Evolutionary conservation across 2,797 vertebrate genomes (phyloP).

Genomic region (Urocyon cinereoargenteus): DNA sequence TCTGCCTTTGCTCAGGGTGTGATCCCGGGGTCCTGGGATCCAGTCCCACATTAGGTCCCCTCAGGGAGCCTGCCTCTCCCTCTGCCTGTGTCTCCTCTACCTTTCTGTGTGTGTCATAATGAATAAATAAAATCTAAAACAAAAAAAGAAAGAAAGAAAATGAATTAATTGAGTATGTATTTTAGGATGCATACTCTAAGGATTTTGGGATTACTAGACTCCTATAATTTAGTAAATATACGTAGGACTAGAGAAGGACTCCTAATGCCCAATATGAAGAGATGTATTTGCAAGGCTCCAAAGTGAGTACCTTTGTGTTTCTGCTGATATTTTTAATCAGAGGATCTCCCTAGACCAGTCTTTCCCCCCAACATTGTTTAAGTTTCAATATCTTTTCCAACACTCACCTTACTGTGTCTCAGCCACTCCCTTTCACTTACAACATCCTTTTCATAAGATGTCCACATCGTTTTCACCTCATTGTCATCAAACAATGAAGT

Average conservation of each 20-base stretch:
- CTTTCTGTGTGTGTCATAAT: too few relatives aligned
- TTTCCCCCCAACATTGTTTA: not conserved
- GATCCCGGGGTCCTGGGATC: too few relatives aligned
- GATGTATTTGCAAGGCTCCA: not conserved
- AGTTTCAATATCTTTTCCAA: not conserved
- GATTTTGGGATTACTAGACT: not conserved
- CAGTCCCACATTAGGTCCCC: too few relatives aligned
- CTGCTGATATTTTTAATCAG: not conserved
- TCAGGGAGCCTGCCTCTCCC: too few relatives aligned
- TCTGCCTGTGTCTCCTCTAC: too few relatives aligned
- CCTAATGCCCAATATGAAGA: not conserved
- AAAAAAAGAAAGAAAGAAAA: too few relatives aligned
- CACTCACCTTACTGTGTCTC: not conserved
- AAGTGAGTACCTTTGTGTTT: not conserved
- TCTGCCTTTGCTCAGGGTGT: too few relatives aligned
- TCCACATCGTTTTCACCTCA: not conserved
- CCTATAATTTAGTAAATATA: not conserved
- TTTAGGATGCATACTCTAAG: not conserved
- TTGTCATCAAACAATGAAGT: constrained; percentile 13
- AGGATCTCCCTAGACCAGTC: not conserved
- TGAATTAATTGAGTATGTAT: not conserved
- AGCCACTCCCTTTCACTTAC: not conserved
- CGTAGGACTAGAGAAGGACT: not conserved
- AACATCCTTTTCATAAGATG: not conserved
- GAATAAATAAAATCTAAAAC: too few relatives aligned